Base-by-base conservation (phyloP, 2,113 vertebrate genomes). In the Agapornis roseicollis region DNA sequence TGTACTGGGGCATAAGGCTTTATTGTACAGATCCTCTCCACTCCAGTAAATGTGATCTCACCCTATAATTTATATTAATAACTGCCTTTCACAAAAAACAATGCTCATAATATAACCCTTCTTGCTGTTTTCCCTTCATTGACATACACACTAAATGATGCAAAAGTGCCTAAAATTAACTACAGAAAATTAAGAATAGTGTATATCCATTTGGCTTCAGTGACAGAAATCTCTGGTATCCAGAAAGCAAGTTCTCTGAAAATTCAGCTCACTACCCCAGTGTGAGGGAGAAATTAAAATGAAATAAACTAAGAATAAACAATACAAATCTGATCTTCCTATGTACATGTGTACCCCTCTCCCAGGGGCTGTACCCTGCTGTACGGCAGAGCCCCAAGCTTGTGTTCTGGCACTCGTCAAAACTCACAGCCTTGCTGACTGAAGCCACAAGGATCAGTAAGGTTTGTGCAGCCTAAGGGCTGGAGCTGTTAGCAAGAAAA, bases 281-380 rank as follows among this genome's bases (percentile, higher is more conserved):
- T 46, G 35, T 27, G 24, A 88, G 41, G 1, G 6, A 73, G 18
- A 20, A 68, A 56, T 42, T 69, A 60, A 77, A 39, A 39, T 52
- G 37, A 89, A 44, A 50, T 60, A 81, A 60, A 56, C 17, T 8
- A 74, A 65, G 18, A 35, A 50, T 6, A 9, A 84, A 8, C 47
- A 66, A 19, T 6, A 42, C 17, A 60, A 86, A 81, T 27, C 20
- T 35, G 24, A 24, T 61, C 22, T 60, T 47, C 50, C 58, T 22
- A 19, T 4, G 22, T 1, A 3, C 19, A 53, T 0, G 0, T 13
- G 17, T 2, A 5, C 76, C 44, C 12, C 41, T 52, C 25, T 58
- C 52, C 29, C 42, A 61, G 35, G 28, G 15, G 10, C 18, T 78
- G 35, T 7, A 42, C 46, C n/a, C 33, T 76, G 41, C 27, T 37